phyloP scores from a whole-genome alignment of 2,888 invertebrate genomes.

The Trichopria drosophilae region DNA sequence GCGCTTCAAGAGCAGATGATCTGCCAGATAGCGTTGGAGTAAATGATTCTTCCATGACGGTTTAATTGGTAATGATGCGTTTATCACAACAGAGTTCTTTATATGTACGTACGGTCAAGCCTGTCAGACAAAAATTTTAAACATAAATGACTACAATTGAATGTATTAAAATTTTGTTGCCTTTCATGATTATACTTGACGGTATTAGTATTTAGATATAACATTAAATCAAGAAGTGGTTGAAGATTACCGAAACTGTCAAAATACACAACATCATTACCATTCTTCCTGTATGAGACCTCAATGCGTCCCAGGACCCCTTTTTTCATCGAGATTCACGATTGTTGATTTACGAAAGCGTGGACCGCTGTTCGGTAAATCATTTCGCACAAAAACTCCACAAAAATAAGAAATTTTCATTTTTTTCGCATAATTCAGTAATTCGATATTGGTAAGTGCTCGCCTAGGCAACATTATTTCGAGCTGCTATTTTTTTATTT shows the following conservation, averaged over 20 bases:
- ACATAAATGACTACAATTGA: constrained; percentile 28
- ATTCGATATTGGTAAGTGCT: too few relatives aligned
- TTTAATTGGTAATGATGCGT: too few relatives aligned
- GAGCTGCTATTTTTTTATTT: constrained; percentile 32
- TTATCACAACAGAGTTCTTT: not conserved
- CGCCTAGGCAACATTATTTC: too few relatives aligned
- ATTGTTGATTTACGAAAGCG: constrained; percentile 27
- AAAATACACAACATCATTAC: too few relatives aligned
- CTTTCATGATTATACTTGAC: too few relatives aligned
- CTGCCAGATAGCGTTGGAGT: constrained; percentile 43
- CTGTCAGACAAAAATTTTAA: constrained; percentile 28
- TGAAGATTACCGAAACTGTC: constrained; percentile 31
- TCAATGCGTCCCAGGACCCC: constrained; percentile 37
- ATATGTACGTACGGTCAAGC: constrained; percentile 18
- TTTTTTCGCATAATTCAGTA: too few relatives aligned
- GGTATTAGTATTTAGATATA: too few relatives aligned
- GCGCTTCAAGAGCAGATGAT: constrained; percentile 34
- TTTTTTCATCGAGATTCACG: constrained; percentile 34
- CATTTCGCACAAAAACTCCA: constrained; percentile 33
- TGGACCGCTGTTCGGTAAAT: constrained; percentile 19
- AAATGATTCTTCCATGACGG: constrained; percentile 34
- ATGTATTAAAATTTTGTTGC: constrained; percentile 30
- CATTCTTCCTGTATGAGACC: constrained; percentile 34
- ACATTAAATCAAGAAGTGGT: constrained; percentile 9
- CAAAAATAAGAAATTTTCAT: constrained; percentile 33